Evolutionary conservation across 2,797 vertebrate genomes (phyloP).

Genomic region (Acanthurus lineatus): DNA sequence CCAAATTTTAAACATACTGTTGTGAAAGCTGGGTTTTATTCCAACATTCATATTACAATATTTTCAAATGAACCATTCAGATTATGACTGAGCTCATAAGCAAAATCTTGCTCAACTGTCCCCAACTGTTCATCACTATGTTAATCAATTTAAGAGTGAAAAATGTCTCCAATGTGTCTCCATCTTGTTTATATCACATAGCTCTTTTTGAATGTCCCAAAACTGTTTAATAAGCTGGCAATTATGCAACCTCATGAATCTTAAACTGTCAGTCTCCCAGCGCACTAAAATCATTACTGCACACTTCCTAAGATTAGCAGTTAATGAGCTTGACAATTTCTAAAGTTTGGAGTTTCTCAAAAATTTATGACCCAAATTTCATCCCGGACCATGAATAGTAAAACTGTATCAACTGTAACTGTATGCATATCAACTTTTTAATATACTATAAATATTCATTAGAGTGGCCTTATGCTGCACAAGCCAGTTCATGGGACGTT

Average conservation of each 20-base stretch:
- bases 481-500: slow-evolving; percentile 39
- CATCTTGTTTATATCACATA: slow-evolving; percentile 59
- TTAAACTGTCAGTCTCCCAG: slow-evolving; percentile 63
- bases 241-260: slow-evolving; percentile 73
- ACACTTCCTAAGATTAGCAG: slow-evolving; percentile 61
- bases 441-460: slow-evolving; percentile 70
- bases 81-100: slow-evolving; percentile 11
- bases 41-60: background rate
- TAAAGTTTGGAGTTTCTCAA: slow-evolving; percentile 46
- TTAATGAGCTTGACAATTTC: slow-evolving; percentile 64
- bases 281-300: slow-evolving; percentile 51
- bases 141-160: slow-evolving; percentile 44
- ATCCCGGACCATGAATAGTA: slow-evolving; percentile 43
- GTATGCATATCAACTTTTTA: slow-evolving; percentile 51
- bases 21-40: background rate
- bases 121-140: slow-evolving; percentile 15
- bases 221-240: slow-evolving; percentile 68
- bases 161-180: slow-evolving; percentile 35
- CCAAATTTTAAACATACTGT: background rate
- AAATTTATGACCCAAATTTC: slow-evolving; percentile 58
- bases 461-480: slow-evolving; percentile 32
- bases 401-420: slow-evolving; percentile 57
- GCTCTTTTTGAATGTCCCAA: slow-evolving; percentile 48
- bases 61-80: slow-evolving; percentile 24
- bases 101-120: slow-evolving; percentile 8